phyloP scores from a whole-genome alignment of 2,888 invertebrate genomes.

The Thymelicus acteon region DNA sequence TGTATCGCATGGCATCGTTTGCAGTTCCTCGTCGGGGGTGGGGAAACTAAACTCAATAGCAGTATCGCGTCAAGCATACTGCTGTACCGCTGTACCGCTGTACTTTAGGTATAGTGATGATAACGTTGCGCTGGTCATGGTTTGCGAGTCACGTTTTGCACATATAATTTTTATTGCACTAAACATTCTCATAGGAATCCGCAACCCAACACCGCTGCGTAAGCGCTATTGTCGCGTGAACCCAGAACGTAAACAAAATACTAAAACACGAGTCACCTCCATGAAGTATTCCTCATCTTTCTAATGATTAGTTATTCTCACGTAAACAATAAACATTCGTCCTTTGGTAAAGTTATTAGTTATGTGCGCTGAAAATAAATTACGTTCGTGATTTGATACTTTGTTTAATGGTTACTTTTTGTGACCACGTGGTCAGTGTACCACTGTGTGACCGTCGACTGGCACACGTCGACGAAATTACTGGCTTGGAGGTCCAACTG shows the following conservation, averaged over 20 bases:
- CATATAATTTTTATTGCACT: constrained; percentile 38
- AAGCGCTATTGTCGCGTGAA: constrained; percentile 31
- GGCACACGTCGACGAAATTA: no score
- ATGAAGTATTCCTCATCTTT: constrained; percentile 22
- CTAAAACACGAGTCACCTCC: constrained; percentile 22
- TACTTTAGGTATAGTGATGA: neutral
- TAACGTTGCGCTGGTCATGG: constrained; percentile 32
- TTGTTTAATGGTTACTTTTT: neutral
- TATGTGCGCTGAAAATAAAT: constrained; percentile 17
- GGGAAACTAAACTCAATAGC: neutral
- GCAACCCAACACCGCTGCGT: constrained; percentile 4
- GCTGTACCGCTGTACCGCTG: neutral
- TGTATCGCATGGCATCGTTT: neutral
- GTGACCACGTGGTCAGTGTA: neutral
- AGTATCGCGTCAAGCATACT: neutral
- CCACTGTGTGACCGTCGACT: no score
- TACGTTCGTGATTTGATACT: constrained; percentile 3
- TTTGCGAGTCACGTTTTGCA: constrained; percentile 27
- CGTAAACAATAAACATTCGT: constrained; percentile 18
- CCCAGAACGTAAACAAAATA: constrained; percentile 24
- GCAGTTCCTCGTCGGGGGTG: neutral
- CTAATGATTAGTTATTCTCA: constrained; percentile 34
- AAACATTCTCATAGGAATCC: constrained; percentile 13
- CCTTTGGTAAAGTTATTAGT: constrained; percentile 5
- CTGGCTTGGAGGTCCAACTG: no score